phyloP scores from a whole-genome alignment of 2,797 vertebrate genomes.

The Mus spretus region DNA sequence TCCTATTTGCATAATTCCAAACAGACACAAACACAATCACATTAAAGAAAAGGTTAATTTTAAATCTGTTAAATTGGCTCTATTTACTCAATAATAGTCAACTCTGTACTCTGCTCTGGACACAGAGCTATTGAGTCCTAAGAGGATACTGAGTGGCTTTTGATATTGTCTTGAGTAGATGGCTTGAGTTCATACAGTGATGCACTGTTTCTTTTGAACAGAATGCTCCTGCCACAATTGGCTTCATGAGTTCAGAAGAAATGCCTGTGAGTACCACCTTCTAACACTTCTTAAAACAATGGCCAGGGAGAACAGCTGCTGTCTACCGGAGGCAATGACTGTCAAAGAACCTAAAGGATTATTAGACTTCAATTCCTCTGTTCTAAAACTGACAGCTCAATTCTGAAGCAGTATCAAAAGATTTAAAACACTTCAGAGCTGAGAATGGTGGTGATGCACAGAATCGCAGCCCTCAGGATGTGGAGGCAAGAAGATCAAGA shows the following conservation, averaged over 20 bases:
- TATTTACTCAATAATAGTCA: constrained; percentile 36
- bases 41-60: constrained; percentile 60
- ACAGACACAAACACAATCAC: background rate
- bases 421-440: background rate
- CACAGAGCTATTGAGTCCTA: constrained; percentile 27
- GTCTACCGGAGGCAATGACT: background rate
- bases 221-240: constrained; percentile 80
- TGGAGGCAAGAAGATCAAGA: background rate
- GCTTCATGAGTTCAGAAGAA: constrained; percentile 86
- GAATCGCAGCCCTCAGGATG: background rate
- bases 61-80: constrained; percentile 27
- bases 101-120: constrained; percentile 18
- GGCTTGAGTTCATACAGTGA: constrained; percentile 16
- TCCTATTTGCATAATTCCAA: constrained; percentile 43
- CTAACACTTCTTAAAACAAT: constrained; percentile 51
- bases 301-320: background rate
- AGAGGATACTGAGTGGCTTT: constrained; percentile 29
- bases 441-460: background rate
- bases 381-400: constrained; percentile 19
- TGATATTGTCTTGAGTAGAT: constrained; percentile 39
- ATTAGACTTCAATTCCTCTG: background rate
- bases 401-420: constrained; percentile 29
- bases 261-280: constrained; percentile 74
- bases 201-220: constrained; percentile 74
- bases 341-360: background rate